Evolutionary conservation across 1,140 invertebrate genomes (phyloP), one percentile per base, ranked within the genome.

Genomic region (Ceratina japonica): DNA sequence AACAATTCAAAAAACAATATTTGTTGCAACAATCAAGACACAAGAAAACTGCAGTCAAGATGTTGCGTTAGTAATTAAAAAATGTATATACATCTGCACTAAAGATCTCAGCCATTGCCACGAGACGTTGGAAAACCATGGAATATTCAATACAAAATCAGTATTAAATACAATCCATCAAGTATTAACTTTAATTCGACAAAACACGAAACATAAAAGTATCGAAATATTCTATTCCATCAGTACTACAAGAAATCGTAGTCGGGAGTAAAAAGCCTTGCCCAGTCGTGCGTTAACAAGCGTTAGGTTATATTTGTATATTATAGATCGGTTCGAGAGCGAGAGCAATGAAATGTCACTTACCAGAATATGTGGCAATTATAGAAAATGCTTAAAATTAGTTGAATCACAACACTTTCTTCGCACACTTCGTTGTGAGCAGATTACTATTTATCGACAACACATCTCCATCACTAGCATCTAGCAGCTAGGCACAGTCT

Each of bases 401-500:
- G 87, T 87, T 86, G 83, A 86, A 81, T 87, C 85, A 87, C 81
- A 82, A 75, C 85, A 89, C 87, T 87, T 69, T 69, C 84, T 61
- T 58, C 65, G 68, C 64, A 75, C 72, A 79, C 75, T 79, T 75
- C 64, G 65, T 75, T 59, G 63, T 62, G 37, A 68, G 61, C 44
- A 62, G 15, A 65, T 68, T 66, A 75, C 24, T 75, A 62, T 89
- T 90, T 88, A 89, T 87, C 87, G 88, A 88, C 89, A 89, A 89
- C 87, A 87, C 90, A 87, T 86, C 90, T 89, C 89, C 89, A 90
- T 90, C 86, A 16, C 54, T 56, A 56, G 54, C 37, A 44, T 44
- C 37, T 44, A 44, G 37, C 37, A 44, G 84, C 89, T 90, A 89
- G 88, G 88, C 90, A 91, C 89, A 90, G 89, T 91, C 89, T 86